Conservation (phyloP, 1,140 invertebrate species). For the Pemphigus obesinymphae region DNA sequence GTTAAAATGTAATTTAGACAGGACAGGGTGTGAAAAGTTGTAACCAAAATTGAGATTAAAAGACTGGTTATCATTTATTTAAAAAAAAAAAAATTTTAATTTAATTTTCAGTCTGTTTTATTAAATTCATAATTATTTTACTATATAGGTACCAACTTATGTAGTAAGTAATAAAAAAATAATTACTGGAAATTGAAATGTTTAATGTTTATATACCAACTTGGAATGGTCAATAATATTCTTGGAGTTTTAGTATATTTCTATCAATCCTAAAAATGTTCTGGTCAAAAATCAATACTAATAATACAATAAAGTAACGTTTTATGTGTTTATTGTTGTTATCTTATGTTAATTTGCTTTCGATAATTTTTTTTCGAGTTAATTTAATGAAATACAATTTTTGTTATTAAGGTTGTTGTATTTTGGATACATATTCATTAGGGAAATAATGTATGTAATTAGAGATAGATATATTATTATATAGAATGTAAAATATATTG, state of each 20-base stretch:
- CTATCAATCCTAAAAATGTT: not conserved
- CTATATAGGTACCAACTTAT: not conserved
- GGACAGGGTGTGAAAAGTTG: conserved; percentile 31
- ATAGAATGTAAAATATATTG: not conserved
- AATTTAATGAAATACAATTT: not conserved
- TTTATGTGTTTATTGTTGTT: not conserved
- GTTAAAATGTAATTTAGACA: conserved; percentile 3
- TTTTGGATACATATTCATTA: not conserved
- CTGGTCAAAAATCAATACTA: not conserved
- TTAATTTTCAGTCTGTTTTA: conserved; percentile 9
- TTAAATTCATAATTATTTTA: not conserved
- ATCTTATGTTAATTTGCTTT: not conserved
- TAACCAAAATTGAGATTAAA: conserved; percentile 33
- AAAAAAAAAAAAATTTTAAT: no score
- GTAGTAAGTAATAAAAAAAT: not conserved
- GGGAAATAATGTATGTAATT: not conserved
- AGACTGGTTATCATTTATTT: conserved; percentile 33
- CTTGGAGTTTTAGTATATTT: not conserved
- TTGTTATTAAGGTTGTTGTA: not conserved
- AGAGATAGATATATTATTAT: not conserved
- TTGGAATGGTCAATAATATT: not conserved
- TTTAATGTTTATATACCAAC: not conserved
- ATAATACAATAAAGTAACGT: not conserved
- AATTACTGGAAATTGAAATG: not conserved
- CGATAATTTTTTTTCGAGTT: not conserved